These are phyloP conservation scores for Coelopa frigida DNA, from an alignment of 1,140 invertebrate genomes.

Conservation along the genomic window DNA sequence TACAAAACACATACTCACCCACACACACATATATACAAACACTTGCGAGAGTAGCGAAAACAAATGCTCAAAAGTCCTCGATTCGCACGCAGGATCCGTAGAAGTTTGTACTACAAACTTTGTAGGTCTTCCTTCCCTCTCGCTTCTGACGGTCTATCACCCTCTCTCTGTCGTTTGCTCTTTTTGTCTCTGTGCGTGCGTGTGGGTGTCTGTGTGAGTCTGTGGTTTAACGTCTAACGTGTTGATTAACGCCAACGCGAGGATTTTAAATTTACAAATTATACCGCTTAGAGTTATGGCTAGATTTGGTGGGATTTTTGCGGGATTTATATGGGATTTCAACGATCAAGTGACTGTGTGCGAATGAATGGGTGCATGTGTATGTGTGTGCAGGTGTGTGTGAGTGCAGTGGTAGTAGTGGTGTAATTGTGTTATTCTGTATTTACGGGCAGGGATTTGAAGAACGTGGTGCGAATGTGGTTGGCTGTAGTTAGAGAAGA, in stretches of 20 bases:
- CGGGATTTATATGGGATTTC: constrained; percentile 1
- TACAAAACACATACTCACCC: no score
- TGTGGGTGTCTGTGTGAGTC: background rate
- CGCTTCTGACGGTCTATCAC: no score
- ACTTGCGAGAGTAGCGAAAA: background rate
- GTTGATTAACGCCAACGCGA: background rate
- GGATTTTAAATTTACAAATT: background rate
- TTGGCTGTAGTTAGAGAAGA: no score
- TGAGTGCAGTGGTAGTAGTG: background rate
- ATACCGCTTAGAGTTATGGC: no score
- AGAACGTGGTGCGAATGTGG: no score
- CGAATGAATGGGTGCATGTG: background rate
- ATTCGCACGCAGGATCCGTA: no score
- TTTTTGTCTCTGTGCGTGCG: background rate
- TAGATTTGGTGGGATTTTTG: no score
- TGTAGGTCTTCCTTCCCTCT: no score
- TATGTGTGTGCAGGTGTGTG: background rate
- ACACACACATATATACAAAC: background rate
- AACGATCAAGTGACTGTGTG: background rate
- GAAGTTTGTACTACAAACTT: no score
- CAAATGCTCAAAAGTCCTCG: no score
- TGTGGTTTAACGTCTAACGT: background rate
- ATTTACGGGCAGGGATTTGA: no score
- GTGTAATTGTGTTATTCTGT: no score
- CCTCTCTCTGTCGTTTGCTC: background rate